These are phyloP conservation scores for Eucriotettix oculatus DNA, from an alignment of 2,888 invertebrate genomes.

Conservation along the genomic window DNA sequence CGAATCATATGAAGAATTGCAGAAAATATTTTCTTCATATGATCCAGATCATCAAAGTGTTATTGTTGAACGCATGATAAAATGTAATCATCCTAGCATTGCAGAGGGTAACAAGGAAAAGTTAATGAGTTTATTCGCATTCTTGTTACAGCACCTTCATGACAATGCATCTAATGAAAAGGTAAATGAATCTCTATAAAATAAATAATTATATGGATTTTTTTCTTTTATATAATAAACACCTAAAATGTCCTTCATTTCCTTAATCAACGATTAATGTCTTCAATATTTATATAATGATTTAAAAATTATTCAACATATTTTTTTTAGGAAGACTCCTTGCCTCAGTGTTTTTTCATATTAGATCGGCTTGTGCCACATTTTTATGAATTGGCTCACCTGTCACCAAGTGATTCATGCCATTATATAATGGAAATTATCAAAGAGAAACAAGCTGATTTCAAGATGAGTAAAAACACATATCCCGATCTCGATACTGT, in stretches of 20 bases:
- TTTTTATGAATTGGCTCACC: slow-evolving; percentile 50
- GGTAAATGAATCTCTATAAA: neutral
- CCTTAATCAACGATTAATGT: no score
- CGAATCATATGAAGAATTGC: slow-evolving; percentile 41
- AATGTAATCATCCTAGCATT: slow-evolving; percentile 72
- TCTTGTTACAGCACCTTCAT: slow-evolving; percentile 60
- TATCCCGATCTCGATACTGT: slow-evolving; percentile 48
- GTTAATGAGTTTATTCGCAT: slow-evolving; percentile 54
- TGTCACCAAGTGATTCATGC: slow-evolving; percentile 50
- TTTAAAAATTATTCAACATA: no score
- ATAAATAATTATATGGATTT: neutral
- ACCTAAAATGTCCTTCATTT: neutral
- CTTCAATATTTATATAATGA: no score
- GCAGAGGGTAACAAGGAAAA: slow-evolving; percentile 62
- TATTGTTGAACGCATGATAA: slow-evolving; percentile 66
- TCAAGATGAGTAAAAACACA: slow-evolving; percentile 35
- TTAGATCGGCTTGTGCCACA: slow-evolving; percentile 27
- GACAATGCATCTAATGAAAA: slow-evolving; percentile 35
- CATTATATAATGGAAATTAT: slow-evolving; percentile 49
- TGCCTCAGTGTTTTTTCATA: slow-evolving; percentile 15
- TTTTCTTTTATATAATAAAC: neutral
- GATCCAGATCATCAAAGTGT: slow-evolving; percentile 46
- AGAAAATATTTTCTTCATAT: slow-evolving; percentile 41
- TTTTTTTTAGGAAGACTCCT: neutral
- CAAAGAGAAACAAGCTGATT: slow-evolving; percentile 52